phyloP scores from a whole-genome alignment of 1,140 invertebrate species.

The Eciton burchellii region DNA sequence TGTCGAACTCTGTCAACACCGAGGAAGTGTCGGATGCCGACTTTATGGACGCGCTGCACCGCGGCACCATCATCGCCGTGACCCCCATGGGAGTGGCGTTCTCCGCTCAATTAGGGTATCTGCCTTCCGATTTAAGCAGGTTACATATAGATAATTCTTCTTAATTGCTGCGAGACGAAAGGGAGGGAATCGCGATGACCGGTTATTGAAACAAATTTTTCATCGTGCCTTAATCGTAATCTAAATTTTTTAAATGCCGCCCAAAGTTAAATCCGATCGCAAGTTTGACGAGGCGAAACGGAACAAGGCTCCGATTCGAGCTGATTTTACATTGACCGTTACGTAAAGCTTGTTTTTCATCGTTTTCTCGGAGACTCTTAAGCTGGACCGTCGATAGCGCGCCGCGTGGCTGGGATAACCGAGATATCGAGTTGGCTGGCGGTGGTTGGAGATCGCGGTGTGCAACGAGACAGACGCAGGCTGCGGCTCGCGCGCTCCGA shows the following conservation, averaged over 20 bases:
- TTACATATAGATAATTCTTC: background rate
- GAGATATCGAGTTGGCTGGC: constrained; percentile 61
- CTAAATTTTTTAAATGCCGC: too few relatives aligned
- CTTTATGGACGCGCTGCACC: constrained; percentile 27
- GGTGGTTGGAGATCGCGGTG: too few relatives aligned
- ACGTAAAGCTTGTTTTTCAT: background rate
- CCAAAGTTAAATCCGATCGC: too few relatives aligned
- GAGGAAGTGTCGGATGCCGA: constrained; percentile 42
- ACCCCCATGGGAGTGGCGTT: constrained; percentile 22
- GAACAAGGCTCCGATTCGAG: background rate
- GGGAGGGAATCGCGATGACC: background rate
- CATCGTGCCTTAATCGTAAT: too few relatives aligned
- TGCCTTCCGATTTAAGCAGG: background rate
- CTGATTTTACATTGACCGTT: background rate
- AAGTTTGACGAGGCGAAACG: too few relatives aligned
- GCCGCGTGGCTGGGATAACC: background rate
- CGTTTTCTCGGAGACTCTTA: background rate
- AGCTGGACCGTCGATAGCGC: background rate
- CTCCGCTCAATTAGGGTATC: constrained; percentile 46
- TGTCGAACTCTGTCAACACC: constrained; percentile 64
- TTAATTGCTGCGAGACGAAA: background rate
- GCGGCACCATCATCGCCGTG: background rate
- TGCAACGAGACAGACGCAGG: constrained; percentile 17
- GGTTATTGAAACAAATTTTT: too few relatives aligned
- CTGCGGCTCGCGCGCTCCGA: constrained; percentile 58